Evolutionary conservation across 2,797 vertebrate species (phyloP).

Genomic region (Petrocephalus schoutedeni): DNA sequence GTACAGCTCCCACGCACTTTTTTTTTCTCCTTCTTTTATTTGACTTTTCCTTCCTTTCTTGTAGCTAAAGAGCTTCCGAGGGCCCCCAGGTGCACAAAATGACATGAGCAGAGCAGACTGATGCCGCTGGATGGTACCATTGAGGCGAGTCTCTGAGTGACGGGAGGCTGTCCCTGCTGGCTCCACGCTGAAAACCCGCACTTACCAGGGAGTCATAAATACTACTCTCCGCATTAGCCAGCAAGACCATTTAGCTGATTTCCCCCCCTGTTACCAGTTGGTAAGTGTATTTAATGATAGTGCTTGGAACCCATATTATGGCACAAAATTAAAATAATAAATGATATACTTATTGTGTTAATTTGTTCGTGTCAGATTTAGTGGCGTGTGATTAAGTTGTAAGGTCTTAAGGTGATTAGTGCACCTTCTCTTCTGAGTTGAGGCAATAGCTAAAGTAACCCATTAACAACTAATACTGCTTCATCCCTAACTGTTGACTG

Average conservation of each 20-base stretch:
- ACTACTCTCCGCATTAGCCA: background rate
- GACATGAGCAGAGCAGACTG: background rate
- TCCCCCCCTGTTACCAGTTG: background rate
- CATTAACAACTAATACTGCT: background rate
- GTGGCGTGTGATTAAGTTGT: background rate
- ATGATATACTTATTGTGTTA: background rate
- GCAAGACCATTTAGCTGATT: background rate
- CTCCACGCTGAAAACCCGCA: background rate
- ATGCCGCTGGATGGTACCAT: background rate
- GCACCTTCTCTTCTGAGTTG: background rate
- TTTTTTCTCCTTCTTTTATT: background rate
- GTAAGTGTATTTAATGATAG: background rate
- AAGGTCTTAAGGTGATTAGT: background rate
- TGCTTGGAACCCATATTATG: background rate
- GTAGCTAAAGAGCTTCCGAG: background rate
- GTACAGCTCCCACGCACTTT: background rate
- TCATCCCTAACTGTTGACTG: background rate
- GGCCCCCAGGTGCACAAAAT: background rate
- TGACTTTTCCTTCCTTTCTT: background rate
- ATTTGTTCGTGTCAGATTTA: background rate
- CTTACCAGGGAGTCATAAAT: background rate
- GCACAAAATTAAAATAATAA: background rate
- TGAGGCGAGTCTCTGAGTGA: background rate
- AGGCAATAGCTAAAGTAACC: background rate
- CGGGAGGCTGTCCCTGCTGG: background rate